Evolutionary conservation across 1,140 invertebrate genomes (phyloP), one percentile per base, ranked within the genome.

Genomic region (Papilio machaon): DNA sequence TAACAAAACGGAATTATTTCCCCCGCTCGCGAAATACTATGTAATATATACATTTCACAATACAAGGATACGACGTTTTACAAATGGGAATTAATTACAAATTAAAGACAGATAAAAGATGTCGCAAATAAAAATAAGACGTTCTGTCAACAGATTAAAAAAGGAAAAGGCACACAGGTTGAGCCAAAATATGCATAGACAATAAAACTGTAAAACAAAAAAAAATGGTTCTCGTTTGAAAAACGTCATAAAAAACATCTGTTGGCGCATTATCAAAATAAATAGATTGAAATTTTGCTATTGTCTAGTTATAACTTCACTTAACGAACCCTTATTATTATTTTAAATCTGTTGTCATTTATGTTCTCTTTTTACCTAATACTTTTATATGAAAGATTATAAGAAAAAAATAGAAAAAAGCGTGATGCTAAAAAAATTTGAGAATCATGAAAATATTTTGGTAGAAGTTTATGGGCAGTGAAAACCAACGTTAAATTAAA

Each of bases 201-300:
- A 70, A 70, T 35, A 70, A 70, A 35, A 70, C 13, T 15, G 11
- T 30, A 9, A 60, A 60, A 19, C 0, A 54, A 60, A 35, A 35
- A 52, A 46, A 80, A 47, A 70, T 74, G 64, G 74, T 80, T 83
- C 17, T 80, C 73, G 78, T 79, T 83, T 85, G 85, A 87, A 89
- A 89, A 86, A 89, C 83, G 86, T 85, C 81, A 82, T 60, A 13
- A 6, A 10, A 38, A 74, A 79, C 73, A 52, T 81, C 58, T 79
- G 85, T 87, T 88, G 90, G 90, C 90, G 90, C 90, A 91, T 91
- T 91, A 89, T 91, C 90, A 90, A 91, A 81, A 81, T 67, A 80
- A 84, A 73, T 46, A 64, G 11, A 15, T 47, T 74, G 38, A 47
- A 17, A 74, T 11, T 35, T 47, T 73, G 43, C 17, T 19, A 47